These are phyloP conservation scores for Micromussa lordhowensis DNA, from an alignment of 92 coral and sea anemone genomes.

Conservation along the genomic window DNA sequence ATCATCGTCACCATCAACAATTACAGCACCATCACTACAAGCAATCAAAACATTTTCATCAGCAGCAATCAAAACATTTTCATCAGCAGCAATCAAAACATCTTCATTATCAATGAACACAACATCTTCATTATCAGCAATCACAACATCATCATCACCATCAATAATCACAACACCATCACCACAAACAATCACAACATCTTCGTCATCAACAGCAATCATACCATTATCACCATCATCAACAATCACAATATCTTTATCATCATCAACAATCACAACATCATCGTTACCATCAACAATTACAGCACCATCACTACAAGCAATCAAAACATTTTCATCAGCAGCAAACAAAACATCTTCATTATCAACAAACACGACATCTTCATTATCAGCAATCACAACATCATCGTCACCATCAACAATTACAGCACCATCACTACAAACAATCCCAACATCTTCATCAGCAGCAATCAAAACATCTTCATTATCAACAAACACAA, in stretches of 20 bases:
- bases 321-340: not conserved
- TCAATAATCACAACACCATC: not conserved
- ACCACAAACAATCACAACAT: not conserved
- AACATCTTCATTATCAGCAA: not conserved
- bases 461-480: not conserved
- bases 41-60: not conserved
- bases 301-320: not conserved
- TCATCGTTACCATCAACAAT: not conserved
- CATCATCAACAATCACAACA: not conserved
- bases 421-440: too few species aligned
- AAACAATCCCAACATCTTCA: not conserved
- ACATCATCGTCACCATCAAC: not conserved
- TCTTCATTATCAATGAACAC: not conserved
- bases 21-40: not conserved
- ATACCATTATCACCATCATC: not conserved
- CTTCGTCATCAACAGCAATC: not conserved
- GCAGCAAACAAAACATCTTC: not conserved
- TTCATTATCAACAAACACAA: not conserved
- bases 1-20: not conserved
- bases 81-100: not conserved
- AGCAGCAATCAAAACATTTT: not conserved
- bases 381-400: not conserved
- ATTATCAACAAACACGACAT: not conserved
- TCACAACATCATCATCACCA: not conserved
- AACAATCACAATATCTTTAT: not conserved